Conservation (phyloP, 2,113 vertebrate genomes). For the Casuarius casuarius region DNA sequence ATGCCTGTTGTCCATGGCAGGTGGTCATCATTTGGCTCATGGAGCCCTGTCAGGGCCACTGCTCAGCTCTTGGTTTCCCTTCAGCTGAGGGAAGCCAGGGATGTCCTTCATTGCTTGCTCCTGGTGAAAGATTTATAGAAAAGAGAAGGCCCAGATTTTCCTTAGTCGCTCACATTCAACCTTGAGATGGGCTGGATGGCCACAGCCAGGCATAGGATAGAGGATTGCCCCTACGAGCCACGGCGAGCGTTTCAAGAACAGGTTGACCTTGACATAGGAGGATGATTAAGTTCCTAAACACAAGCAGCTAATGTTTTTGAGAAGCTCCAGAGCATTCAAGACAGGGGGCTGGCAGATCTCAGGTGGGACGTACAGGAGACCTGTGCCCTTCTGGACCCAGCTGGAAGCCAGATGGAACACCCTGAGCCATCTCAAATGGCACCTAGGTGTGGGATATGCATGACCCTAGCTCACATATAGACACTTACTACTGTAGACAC, state of each 20-base stretch:
- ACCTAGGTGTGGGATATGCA: neutral
- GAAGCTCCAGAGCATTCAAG: neutral
- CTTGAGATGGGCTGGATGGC: neutral
- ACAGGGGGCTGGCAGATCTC: neutral
- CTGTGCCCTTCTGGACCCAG: neutral
- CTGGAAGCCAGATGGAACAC: neutral
- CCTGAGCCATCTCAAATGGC: neutral
- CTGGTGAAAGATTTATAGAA: neutral
- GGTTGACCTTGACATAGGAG: neutral
- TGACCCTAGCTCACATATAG: neutral
- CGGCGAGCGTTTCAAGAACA: neutral
- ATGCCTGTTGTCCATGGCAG: neutral
- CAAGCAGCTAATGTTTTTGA: neutral
- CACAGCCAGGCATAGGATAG: neutral
- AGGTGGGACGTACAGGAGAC: neutral
- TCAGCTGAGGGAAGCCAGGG: neutral
- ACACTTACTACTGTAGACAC: neutral
- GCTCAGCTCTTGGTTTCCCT: neutral
- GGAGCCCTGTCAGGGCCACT: neutral
- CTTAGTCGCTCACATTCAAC: neutral
- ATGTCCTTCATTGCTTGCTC: neutral
- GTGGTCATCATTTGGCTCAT: neutral
- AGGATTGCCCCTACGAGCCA: neutral
- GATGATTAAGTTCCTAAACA: neutral
- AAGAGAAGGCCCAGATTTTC: neutral